phyloP scores from a whole-genome alignment of 2,888 invertebrate genomes.

The Teleogryllus oceanicus region DNA sequence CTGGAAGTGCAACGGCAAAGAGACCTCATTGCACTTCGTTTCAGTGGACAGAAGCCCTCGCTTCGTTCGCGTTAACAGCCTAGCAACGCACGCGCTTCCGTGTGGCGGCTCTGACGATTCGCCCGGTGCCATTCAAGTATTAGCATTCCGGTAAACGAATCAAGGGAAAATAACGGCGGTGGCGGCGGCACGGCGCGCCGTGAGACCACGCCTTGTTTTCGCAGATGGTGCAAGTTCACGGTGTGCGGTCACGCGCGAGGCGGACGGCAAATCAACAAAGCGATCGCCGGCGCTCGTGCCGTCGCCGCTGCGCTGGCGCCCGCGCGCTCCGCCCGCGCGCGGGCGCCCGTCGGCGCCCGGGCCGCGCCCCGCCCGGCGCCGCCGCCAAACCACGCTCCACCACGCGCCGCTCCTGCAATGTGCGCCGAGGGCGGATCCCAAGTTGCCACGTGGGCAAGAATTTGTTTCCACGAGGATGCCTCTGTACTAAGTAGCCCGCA shows the following conservation, averaged over 20 bases:
- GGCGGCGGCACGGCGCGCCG: background rate
- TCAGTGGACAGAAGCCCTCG: too few relatives aligned
- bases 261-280: constrained; percentile 12
- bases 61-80: too few relatives aligned
- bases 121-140: background rate
- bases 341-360: background rate
- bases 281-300: background rate
- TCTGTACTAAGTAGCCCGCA: too few relatives aligned
- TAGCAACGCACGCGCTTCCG: background rate
- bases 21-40: too few relatives aligned
- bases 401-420: too few relatives aligned
- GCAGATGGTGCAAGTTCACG: constrained; percentile 18
- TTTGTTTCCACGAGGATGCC: too few relatives aligned
- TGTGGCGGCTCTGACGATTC: background rate
- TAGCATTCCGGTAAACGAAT: background rate
- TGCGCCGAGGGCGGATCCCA: too few relatives aligned
- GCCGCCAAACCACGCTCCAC: too few relatives aligned
- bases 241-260: background rate
- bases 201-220: constrained; percentile 18
- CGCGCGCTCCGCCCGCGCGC: background rate
- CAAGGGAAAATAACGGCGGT: background rate
- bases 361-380: too few relatives aligned
- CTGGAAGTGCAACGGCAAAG: too few relatives aligned
- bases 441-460: too few relatives aligned
- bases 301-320: background rate